Conservation (phyloP, 2,888 invertebrate genomes). For the Cloeon dipterum region DNA sequence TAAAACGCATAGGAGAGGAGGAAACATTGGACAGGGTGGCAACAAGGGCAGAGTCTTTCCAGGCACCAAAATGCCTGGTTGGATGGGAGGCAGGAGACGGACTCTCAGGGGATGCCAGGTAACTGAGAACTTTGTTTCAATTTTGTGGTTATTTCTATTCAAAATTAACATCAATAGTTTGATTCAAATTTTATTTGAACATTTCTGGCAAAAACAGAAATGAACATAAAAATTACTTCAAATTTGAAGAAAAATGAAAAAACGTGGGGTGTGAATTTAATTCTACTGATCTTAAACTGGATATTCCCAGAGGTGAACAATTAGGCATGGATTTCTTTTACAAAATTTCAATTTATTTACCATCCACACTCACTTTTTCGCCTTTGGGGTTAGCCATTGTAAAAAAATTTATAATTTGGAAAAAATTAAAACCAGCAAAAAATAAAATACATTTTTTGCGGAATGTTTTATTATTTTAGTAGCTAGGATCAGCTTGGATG, state of each 20-base stretch:
- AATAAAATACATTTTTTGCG: background rate
- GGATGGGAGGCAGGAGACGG: constrained; percentile 63
- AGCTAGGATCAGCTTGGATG: too few relatives aligned
- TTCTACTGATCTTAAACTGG: too few relatives aligned
- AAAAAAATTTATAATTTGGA: too few relatives aligned
- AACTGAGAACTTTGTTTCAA: constrained; percentile 8
- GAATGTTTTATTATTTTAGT: too few relatives aligned
- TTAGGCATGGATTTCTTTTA: too few relatives aligned
- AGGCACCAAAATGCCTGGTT: constrained; percentile 89
- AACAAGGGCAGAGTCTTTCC: constrained; percentile 73
- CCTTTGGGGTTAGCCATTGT: too few relatives aligned
- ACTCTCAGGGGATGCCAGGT: constrained; percentile 28
- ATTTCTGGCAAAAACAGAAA: constrained; percentile 2
- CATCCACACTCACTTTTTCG: too few relatives aligned
- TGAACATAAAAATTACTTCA: constrained; percentile 2
- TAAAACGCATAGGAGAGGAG: constrained; percentile 78
- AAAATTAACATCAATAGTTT: background rate
- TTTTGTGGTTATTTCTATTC: background rate
- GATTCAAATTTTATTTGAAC: constrained; percentile 1
- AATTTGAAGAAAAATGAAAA: too few relatives aligned
- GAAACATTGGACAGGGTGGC: constrained; percentile 75
- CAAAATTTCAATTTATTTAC: too few relatives aligned
- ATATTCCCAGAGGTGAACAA: too few relatives aligned
- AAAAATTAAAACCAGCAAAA: background rate
- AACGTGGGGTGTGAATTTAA: too few relatives aligned